These are phyloP conservation scores for Machimus atricapillus DNA, from an alignment of 2,888 invertebrate genomes.

Conservation along the genomic window DNA sequence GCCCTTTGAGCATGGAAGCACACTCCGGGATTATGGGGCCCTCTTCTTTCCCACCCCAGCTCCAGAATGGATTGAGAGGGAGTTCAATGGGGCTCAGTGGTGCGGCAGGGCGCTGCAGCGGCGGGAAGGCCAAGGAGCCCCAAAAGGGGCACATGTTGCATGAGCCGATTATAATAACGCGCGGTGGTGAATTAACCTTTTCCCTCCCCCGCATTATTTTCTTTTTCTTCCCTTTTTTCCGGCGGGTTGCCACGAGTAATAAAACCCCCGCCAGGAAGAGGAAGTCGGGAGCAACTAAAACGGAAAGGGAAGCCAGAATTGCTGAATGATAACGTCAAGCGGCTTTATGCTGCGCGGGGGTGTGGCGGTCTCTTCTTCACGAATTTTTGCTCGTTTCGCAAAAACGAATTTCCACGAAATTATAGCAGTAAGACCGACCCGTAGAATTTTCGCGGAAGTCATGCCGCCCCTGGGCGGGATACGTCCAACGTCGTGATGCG, in stretches of 20 bases:
- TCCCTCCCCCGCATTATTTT: background rate
- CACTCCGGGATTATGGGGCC: background rate
- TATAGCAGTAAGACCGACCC: background rate
- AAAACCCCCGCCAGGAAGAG: background rate
- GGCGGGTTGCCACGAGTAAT: background rate
- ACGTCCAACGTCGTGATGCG: background rate
- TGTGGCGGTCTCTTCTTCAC: background rate
- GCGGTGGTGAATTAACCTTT: background rate
- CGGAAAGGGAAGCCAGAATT: background rate
- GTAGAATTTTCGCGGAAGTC: background rate
- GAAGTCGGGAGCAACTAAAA: background rate
- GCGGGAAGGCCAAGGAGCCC: background rate
- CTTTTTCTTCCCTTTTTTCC: background rate
- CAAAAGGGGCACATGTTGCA: background rate
- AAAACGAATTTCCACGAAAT: background rate
- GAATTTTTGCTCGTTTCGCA: background rate
- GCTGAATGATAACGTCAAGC: background rate
- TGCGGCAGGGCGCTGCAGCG: background rate
- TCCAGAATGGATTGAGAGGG: background rate
- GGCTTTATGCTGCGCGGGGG: background rate
- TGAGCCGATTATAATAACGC: background rate
- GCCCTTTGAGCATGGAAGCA: background rate
- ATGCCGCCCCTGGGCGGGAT: background rate
- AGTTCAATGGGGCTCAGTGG: background rate
- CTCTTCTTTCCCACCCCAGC: too few species aligned